These are phyloP conservation scores for Sitta europaea DNA, from an alignment of 2,113 vertebrate genomes.

Conservation along the genomic window DNA sequence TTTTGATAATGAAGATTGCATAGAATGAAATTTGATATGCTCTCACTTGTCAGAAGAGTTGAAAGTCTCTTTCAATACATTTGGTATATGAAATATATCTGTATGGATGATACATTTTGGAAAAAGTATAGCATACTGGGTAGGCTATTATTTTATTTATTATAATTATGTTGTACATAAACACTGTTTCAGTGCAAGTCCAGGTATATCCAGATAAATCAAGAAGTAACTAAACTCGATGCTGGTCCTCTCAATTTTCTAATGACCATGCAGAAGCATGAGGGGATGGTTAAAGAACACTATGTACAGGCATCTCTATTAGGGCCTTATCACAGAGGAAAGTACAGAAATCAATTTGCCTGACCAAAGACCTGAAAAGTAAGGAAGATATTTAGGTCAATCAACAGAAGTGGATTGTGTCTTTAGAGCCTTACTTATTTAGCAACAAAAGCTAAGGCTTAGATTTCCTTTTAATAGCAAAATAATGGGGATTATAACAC, in stretches of 20 bases:
- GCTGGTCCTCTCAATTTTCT: neutral
- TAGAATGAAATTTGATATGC: neutral
- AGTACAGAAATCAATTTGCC: conserved; percentile 55
- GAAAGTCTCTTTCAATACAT: neutral
- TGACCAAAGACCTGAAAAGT: conserved; percentile 33
- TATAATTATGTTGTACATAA: neutral
- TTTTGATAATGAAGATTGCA: neutral
- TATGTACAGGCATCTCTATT: neutral
- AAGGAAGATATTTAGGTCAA: conserved; percentile 40
- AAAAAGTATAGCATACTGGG: neutral
- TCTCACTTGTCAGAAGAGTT: neutral
- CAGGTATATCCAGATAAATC: neutral
- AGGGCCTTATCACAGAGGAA: conserved; percentile 21
- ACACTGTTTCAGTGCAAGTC: neutral
- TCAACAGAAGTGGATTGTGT: neutral
- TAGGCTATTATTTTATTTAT: neutral
- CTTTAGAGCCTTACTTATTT: neutral
- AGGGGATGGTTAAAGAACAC: neutral
- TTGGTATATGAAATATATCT: neutral
- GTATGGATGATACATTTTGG: neutral
- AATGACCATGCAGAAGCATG: neutral
- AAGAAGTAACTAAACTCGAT: neutral
- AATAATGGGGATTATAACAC: neutral
- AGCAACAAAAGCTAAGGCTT: neutral
- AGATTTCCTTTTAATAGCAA: neutral